Evolutionary conservation across 2,113 vertebrate species (phyloP).

Genomic region (Oncorhynchus clarkii): DNA sequence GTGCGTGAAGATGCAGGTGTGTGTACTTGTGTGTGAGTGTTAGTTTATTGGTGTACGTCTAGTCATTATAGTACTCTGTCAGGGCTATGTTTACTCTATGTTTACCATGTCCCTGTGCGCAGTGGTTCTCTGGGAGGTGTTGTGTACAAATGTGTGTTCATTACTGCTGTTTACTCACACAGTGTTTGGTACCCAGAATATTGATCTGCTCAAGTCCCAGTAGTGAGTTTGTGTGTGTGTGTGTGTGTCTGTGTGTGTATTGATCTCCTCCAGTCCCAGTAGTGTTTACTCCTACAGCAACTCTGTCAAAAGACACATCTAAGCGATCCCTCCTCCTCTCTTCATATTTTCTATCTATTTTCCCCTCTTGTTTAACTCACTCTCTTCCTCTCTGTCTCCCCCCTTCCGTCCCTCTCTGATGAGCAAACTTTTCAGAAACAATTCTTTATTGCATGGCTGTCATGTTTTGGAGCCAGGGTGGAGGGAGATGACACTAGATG

Average conservation of each 20-base stretch:
- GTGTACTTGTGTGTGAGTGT: not conserved
- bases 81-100: not conserved
- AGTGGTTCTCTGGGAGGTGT: not conserved
- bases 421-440: not conserved
- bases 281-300: conserved; percentile 63
- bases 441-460: not conserved
- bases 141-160: conserved; percentile 3
- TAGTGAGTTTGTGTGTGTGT: not conserved
- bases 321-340: conserved; percentile 57
- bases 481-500: not conserved
- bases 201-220: not conserved
- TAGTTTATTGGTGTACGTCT: not conserved
- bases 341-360: conserved; percentile 18
- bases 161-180: conserved; percentile 1
- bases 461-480: not conserved
- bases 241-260: conserved; percentile 39
- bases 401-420: not conserved
- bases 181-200: not conserved
- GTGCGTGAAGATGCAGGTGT: not conserved
- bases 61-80: not conserved
- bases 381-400: not conserved
- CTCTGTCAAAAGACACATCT: conserved; percentile 65
- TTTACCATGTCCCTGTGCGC: not conserved
- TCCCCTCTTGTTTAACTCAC: not conserved
- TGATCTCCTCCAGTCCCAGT: conserved; percentile 57